These are phyloP conservation scores for Heliothis subflexa DNA, from an alignment of 1,140 invertebrate species.

Conservation along the genomic window DNA sequence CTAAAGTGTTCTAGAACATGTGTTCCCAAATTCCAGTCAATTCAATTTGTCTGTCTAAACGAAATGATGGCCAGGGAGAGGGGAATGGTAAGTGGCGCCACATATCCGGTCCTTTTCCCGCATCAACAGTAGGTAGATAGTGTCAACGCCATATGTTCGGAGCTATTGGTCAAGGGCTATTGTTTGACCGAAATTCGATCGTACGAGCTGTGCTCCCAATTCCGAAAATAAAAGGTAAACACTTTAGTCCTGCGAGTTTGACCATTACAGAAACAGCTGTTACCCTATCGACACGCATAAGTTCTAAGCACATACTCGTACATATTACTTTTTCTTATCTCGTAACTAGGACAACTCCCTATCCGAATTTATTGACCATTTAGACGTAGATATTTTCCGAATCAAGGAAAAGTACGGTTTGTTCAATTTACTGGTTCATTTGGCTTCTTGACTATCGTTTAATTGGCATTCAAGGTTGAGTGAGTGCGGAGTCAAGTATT, in stretches of 20 bases:
- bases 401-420: slow-evolving; percentile 3
- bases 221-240: slow-evolving; percentile 13
- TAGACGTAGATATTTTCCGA: slow-evolving; percentile 35
- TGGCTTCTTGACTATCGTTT: slow-evolving; percentile 16
- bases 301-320: slow-evolving; percentile 27
- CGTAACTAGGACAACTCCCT: neutral
- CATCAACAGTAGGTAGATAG: neutral
- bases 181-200: neutral
- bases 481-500: neutral
- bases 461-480: slow-evolving; percentile 14
- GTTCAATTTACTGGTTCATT: slow-evolving; percentile 36
- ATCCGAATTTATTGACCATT: slow-evolving; percentile 41
- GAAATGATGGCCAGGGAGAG: neutral
- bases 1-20: too few relatives aligned
- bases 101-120: neutral
- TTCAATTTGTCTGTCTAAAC: too few relatives aligned
- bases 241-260: neutral
- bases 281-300: neutral
- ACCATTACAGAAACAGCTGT: neutral
- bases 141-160: neutral
- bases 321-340: slow-evolving; percentile 32
- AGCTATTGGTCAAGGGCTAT: neutral
- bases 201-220: neutral
- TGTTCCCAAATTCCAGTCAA: too few relatives aligned
- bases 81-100: neutral